These are phyloP conservation scores for Drosophila anomalata DNA, from an alignment of 2,888 invertebrate species.

Conservation along the genomic window DNA sequence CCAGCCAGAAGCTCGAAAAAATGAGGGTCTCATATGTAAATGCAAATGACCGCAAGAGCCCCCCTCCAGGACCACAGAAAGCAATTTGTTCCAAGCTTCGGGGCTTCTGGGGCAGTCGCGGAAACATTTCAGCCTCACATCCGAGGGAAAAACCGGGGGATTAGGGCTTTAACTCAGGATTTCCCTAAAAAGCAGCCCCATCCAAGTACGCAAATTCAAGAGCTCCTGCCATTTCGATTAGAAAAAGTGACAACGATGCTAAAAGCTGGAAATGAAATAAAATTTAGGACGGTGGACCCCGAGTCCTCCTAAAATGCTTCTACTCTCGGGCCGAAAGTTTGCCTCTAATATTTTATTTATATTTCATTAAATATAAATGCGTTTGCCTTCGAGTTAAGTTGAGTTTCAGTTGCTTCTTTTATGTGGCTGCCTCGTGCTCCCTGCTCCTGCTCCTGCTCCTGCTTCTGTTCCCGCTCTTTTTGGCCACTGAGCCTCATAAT, in stretches of 20 bases:
- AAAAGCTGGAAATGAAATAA: conserved; percentile 12
- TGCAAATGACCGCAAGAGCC: conserved; percentile 8
- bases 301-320: conserved; percentile 11
- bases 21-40: not conserved
- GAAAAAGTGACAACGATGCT: conserved; percentile 34
- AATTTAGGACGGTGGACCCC: conserved; percentile 6
- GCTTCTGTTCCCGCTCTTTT: not conserved
- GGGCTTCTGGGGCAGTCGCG: not conserved
- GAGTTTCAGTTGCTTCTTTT: conserved; percentile 23
- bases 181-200: not conserved
- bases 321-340: conserved; percentile 45
- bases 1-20: not conserved
- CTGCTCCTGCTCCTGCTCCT: not conserved
- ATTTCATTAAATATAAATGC: conserved; percentile 74
- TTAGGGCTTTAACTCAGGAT: not conserved
- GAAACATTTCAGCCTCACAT: not conserved
- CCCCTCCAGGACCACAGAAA: not conserved
- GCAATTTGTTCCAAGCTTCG: not conserved
- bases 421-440: not conserved
- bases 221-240: conserved; percentile 2
- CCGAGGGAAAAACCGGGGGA: not conserved
- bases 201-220: conserved; percentile 2
- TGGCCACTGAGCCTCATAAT: conserved; percentile 3
- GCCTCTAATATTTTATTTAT: conserved; percentile 64
- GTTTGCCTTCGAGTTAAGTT: conserved; percentile 51